A percentile compares a stretch with the other conserved stretches of the same genome.
Evolutionary conservation across 2,113 vertebrate genomes (phyloP).

Genomic region (Nymphicus hollandicus): DNA sequence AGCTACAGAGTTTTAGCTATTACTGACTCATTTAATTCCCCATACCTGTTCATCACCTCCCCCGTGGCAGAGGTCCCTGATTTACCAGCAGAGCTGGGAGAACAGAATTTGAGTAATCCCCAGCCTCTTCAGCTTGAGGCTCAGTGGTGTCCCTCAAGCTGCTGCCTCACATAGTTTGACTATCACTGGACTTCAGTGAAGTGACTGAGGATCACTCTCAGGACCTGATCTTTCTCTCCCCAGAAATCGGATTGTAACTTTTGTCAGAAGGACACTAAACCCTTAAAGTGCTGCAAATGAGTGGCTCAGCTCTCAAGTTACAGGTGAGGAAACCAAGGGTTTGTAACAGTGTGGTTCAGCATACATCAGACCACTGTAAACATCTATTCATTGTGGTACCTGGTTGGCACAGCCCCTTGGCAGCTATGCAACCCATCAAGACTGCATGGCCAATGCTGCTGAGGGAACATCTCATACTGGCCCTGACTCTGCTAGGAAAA

Average conservation of each 20-base stretch:
- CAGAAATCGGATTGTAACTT: background rate
- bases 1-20: background rate
- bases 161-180: background rate
- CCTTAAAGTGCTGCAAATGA: background rate
- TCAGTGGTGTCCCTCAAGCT: background rate
- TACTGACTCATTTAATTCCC: background rate
- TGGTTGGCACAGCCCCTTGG: fast-evolving
- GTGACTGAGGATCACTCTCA: background rate
- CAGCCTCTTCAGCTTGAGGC: background rate
- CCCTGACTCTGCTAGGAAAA: background rate
- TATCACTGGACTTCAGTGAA: fast-evolving
- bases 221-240: background rate
- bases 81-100: background rate
- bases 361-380: background rate
- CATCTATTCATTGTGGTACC: background rate
- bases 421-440: fast-evolving
- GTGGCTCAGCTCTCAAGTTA: background rate
- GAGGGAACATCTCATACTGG: background rate
- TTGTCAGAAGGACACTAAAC: background rate
- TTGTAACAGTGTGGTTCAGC: background rate
- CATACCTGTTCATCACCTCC: background rate
- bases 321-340: background rate
- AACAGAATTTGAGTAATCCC: background rate
- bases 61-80: background rate
- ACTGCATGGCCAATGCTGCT: fast-evolving